These are phyloP conservation scores for Drosophila tani DNA, from an alignment of 1,140 invertebrate species.

Conservation along the genomic window DNA sequence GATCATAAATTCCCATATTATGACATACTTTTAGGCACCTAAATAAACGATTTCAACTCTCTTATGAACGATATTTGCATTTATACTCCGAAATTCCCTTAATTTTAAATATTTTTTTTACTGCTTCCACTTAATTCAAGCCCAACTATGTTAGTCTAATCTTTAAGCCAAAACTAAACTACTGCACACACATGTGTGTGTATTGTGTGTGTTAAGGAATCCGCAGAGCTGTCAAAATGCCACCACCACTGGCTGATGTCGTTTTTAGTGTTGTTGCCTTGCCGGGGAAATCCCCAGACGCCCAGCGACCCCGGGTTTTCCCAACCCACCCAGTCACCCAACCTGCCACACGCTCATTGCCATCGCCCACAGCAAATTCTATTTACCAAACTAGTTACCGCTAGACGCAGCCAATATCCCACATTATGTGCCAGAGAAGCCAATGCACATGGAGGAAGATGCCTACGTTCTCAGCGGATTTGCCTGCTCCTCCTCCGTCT, in stretches of 20 bases:
- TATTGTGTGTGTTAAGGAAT: constrained; percentile 47
- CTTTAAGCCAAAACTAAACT: constrained; percentile 33
- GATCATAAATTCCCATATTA: fast-evolving
- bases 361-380: constrained; percentile 75
- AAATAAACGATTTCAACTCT: not conserved
- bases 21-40: not conserved
- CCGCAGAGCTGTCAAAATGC: constrained; percentile 70
- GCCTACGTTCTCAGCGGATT: constrained; percentile 68
- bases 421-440: constrained; percentile 58
- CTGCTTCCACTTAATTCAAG: constrained; percentile 1
- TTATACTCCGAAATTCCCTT: not conserved
- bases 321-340: not conserved
- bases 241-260: constrained; percentile 49
- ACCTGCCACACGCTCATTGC: constrained; percentile 20
- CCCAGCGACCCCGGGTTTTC: constrained; percentile 24
- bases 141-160: not conserved
- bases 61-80: not conserved
- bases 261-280: constrained; percentile 46
- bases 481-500: constrained; percentile 34
- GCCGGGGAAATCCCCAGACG: constrained; percentile 36
- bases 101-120: not conserved
- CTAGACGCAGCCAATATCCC: constrained; percentile 75
- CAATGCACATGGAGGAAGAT: constrained; percentile 60
- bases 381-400: constrained; percentile 81
- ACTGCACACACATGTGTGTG: constrained; percentile 4